A percentile compares a stretch with the other conserved stretches of the same genome.
phyloP scores from a whole-genome alignment of 2,797 vertebrate species.

The Hybognathus amarus region DNA sequence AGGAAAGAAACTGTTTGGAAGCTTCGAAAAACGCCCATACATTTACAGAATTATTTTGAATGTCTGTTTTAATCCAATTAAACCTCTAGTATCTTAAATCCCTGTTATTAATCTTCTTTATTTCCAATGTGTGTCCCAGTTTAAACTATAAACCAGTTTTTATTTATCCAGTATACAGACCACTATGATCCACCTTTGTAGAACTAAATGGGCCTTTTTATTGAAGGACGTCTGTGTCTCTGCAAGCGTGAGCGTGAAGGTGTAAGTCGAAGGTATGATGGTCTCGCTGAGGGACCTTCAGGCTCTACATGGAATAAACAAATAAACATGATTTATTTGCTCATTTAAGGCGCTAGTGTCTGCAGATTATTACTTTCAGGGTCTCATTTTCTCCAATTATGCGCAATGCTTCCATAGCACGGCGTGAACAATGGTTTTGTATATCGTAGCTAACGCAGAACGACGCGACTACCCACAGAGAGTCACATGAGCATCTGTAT shows the following conservation, averaged over 20 bases:
- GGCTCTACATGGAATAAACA: conserved; percentile 44
- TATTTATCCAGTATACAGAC: conserved; percentile 10
- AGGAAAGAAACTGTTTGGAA: no score
- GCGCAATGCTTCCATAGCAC: conserved; percentile 59
- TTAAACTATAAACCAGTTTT: conserved; percentile 10
- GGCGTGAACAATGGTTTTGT: conserved; percentile 68
- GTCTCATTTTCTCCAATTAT: conserved; percentile 71
- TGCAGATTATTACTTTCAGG: conserved; percentile 72
- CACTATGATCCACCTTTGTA: conserved; percentile 3
- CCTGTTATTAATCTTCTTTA: neutral
- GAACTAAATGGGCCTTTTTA: conserved; percentile 19
- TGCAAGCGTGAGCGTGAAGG: conserved; percentile 59
- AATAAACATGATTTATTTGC: conserved; percentile 74
- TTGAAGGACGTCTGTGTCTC: conserved; percentile 48
- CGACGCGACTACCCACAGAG: conserved; percentile 1
- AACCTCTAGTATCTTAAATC: neutral
- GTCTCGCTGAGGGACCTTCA: conserved; percentile 58
- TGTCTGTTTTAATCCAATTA: neutral
- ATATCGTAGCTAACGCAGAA: conserved; percentile 56
- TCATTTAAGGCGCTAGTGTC: conserved; percentile 71
- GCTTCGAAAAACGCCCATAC: no score
- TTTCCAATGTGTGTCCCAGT: neutral
- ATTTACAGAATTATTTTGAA: no score
- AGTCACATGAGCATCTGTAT: conserved; percentile 7
- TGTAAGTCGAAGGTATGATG: conserved; percentile 58